Evolutionary conservation across 2,888 invertebrate species (phyloP).

Genomic region (Selenia dentaria): DNA sequence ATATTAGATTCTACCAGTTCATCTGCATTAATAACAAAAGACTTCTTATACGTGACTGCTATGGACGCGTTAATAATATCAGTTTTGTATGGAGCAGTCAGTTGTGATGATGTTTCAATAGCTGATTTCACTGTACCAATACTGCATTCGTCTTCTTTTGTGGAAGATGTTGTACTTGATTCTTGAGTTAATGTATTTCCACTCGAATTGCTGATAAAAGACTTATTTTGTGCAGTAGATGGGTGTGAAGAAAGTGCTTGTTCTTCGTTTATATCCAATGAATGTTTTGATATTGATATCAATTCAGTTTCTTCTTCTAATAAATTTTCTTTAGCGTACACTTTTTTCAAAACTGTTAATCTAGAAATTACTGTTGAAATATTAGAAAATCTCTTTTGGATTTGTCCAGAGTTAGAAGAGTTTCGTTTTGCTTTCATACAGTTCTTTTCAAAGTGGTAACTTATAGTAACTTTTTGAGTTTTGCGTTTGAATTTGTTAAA

Average conservation of each 20-base stretch:
- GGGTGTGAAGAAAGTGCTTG: constrained; percentile 35
- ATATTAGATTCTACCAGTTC: constrained; percentile 16
- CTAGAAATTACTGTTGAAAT: constrained; percentile 45
- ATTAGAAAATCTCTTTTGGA: constrained; percentile 19
- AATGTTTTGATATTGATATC: constrained; percentile 16
- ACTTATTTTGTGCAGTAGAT: constrained; percentile 34
- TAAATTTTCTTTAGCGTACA: constrained; percentile 51
- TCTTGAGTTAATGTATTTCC: constrained; percentile 47
- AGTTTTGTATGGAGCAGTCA: constrained; percentile 39
- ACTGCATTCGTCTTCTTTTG: constrained; percentile 29
- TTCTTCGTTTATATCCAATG: constrained; percentile 30
- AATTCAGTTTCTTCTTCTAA: constrained; percentile 37
- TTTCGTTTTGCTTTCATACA: constrained; percentile 39
- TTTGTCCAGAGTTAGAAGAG: constrained; percentile 28
- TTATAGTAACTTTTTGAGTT: constrained; percentile 30
- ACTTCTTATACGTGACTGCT: constrained; percentile 46
- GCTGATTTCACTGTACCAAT: constrained; percentile 32
- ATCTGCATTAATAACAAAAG: constrained; percentile 24
- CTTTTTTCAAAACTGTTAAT: constrained; percentile 48
- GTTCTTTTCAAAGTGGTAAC: constrained; percentile 40
- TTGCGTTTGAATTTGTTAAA: constrained; percentile 36
- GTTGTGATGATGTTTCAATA: constrained; percentile 28
- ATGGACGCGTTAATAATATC: constrained; percentile 54
- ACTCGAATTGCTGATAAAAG: constrained; percentile 45
- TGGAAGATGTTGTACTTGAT: constrained; percentile 35